These are phyloP conservation scores for Drosophila equinoxialis DNA, from an alignment of 1,140 invertebrate genomes.

Conservation along the genomic window DNA sequence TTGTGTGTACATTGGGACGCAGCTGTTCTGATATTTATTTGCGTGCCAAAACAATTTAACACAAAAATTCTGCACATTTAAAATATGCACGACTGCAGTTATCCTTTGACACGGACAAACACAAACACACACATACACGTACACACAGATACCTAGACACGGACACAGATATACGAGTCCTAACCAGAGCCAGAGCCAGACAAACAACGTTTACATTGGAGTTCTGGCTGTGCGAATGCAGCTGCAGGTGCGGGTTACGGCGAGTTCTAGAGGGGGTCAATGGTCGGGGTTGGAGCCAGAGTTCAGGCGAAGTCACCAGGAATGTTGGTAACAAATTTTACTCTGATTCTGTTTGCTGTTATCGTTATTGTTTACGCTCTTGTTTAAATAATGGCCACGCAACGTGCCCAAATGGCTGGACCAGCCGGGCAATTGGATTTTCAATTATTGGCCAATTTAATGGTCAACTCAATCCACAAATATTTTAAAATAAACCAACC, in stretches of 20 bases:
- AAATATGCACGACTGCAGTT: slow-evolving; percentile 77
- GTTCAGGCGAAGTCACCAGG: slow-evolving; percentile 40
- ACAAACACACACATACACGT: slow-evolving; percentile 29
- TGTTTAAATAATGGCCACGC: slow-evolving; percentile 79
- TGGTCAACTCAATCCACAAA: slow-evolving; percentile 35
- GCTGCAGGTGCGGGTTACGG: slow-evolving; percentile 42
- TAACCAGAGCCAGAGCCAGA: background rate
- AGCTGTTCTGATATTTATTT: slow-evolving; percentile 76
- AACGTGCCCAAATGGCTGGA: slow-evolving; percentile 55
- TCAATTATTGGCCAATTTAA: slow-evolving; percentile 81
- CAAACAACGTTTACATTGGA: slow-evolving; percentile 16
- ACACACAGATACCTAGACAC: slow-evolving; percentile 10
- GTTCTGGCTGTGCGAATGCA: slow-evolving; percentile 6
- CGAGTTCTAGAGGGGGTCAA: background rate
- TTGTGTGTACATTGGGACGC: slow-evolving; percentile 32
- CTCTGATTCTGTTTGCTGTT: slow-evolving; percentile 56
- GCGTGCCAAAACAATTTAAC: slow-evolving; percentile 82
- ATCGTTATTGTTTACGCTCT: slow-evolving; percentile 80
- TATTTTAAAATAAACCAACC: slow-evolving; percentile 19
- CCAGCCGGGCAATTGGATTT: slow-evolving; percentile 73
- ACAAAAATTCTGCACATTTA: slow-evolving; percentile 78
- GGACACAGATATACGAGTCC: slow-evolving; percentile 11
- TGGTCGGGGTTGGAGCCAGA: background rate
- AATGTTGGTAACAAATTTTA: slow-evolving; percentile 68
- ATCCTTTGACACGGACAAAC: slow-evolving; percentile 70